phyloP scores from a whole-genome alignment of 2,888 invertebrate species.

The Caenorhabditis virilis region DNA sequence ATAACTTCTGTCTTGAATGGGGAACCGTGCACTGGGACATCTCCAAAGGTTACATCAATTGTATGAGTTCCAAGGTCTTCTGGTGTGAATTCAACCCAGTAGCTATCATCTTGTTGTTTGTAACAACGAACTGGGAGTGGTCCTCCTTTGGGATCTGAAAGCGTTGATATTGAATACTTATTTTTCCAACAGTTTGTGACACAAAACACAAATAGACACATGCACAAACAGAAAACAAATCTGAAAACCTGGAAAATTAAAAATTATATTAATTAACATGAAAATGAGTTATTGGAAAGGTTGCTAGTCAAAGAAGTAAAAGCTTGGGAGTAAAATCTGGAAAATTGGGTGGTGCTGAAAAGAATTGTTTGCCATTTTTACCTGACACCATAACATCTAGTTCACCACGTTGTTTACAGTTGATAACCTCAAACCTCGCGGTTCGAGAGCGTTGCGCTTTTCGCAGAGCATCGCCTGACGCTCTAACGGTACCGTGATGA shows the following conservation, averaged over 20 bases:
- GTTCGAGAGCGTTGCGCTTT: conserved; percentile 61
- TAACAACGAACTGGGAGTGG: conserved; percentile 88
- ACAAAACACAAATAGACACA: too few relatives aligned
- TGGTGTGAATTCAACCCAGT: conserved; percentile 83
- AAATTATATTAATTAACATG: conserved; percentile 16
- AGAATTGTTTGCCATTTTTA: too few relatives aligned
- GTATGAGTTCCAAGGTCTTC: conserved; percentile 77
- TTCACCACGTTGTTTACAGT: conserved; percentile 63
- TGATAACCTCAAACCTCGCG: conserved; percentile 67
- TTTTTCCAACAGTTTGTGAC: too few relatives aligned
- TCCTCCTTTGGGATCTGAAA: conserved; percentile 71
- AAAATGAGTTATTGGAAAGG: conserved; percentile 19
- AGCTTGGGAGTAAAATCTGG: conserved; percentile 1
- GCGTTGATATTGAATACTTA: background rate
- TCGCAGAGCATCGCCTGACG: conserved; percentile 65
- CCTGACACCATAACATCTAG: conserved; percentile 69
- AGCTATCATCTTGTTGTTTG: conserved; percentile 91
- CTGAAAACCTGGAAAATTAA: conserved; percentile 35
- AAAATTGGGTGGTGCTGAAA: conserved; percentile 1
- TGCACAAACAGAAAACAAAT: too few relatives aligned
- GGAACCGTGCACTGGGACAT: conserved; percentile 82
- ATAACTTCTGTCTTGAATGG: conserved; percentile 86
- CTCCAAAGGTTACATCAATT: conserved; percentile 82
- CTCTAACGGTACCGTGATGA: conserved; percentile 58
- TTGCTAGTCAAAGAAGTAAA: background rate